Evolutionary conservation across 2,113 vertebrate species (phyloP).

Genomic region (Gobius niger): DNA sequence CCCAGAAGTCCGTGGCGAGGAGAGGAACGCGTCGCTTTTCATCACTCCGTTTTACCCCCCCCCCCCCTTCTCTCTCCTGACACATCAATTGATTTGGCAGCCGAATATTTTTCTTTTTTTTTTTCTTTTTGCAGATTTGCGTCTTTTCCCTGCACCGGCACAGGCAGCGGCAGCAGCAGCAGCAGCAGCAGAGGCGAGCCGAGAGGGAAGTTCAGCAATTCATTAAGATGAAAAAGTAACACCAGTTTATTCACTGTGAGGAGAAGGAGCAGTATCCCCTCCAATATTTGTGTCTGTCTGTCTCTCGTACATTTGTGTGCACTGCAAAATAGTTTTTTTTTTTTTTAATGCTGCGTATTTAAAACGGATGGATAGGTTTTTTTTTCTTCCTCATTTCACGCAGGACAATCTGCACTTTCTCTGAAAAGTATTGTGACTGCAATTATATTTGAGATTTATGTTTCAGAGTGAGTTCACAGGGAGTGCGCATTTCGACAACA

Average conservation of each 20-base stretch:
- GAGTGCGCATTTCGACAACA: no score
- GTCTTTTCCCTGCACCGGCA: slow-evolving; percentile 25
- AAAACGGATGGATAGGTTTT: background rate
- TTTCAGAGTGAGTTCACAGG: no score
- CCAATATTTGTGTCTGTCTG: no score
- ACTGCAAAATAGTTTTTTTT: no score
- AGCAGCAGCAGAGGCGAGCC: slow-evolving; percentile 45
- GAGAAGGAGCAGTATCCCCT: slow-evolving; percentile 23
- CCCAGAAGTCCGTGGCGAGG: slow-evolving; percentile 13
- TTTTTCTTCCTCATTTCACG: background rate
- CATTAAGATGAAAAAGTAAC: slow-evolving; percentile 70
- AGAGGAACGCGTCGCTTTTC: slow-evolving; percentile 46
- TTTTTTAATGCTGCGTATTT: no score
- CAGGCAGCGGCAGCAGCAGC: background rate
- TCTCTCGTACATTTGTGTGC: background rate
- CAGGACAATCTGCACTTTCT: no score
- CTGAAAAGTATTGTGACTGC: no score
- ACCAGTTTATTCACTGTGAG: slow-evolving; percentile 35
- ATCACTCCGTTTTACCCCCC: slow-evolving; percentile 70
- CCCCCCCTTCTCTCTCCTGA: slow-evolving; percentile 68
- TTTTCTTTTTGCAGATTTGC: slow-evolving; percentile 34
- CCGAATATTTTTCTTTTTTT: slow-evolving; percentile 56
- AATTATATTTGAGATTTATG: no score
- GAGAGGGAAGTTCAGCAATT: slow-evolving; percentile 65
- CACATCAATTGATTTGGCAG: slow-evolving; percentile 72